These are phyloP conservation scores for Pomatostomus ruficeps DNA, from an alignment of 2,113 vertebrate species.

Conservation along the genomic window DNA sequence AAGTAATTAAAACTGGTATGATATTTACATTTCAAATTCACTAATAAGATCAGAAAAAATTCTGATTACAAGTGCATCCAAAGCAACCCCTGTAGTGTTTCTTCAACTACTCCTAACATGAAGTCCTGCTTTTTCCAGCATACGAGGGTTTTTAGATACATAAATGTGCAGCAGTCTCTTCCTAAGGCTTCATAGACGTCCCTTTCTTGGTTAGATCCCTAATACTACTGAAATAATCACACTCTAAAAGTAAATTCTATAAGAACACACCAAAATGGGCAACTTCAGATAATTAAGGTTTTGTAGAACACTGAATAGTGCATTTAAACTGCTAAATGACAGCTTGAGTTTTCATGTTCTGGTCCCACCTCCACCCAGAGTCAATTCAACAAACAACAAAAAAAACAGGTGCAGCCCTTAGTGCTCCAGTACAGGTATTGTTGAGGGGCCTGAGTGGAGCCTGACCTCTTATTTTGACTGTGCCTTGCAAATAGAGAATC, in stretches of 20 bases:
- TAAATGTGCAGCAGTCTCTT: not conserved
- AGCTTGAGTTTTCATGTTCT: not conserved
- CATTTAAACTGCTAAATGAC: not conserved
- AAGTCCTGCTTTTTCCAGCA: not conserved
- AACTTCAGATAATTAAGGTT: not conserved
- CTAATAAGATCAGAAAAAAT: not conserved
- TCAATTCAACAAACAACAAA: not conserved
- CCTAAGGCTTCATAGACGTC: not conserved
- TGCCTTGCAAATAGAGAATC: not conserved
- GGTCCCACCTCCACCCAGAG: not conserved
- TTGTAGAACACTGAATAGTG: not conserved
- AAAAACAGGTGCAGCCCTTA: not conserved
- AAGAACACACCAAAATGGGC: not conserved
- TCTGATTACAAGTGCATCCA: not conserved
- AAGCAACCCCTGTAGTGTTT: not conserved
- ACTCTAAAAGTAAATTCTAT: not conserved
- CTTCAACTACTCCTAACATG: not conserved
- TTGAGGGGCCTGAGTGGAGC: not conserved
- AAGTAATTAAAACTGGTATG: constrained; percentile 49
- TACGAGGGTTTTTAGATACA: not conserved
- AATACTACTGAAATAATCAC: not conserved
- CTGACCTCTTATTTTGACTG: not conserved
- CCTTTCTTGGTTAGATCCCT: not conserved
- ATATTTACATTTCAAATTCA: constrained; percentile 37
- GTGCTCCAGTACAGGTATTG: not conserved